Evolutionary conservation across 1,140 invertebrate species (phyloP).

Genomic region (Macrostomum lignano): DNA sequence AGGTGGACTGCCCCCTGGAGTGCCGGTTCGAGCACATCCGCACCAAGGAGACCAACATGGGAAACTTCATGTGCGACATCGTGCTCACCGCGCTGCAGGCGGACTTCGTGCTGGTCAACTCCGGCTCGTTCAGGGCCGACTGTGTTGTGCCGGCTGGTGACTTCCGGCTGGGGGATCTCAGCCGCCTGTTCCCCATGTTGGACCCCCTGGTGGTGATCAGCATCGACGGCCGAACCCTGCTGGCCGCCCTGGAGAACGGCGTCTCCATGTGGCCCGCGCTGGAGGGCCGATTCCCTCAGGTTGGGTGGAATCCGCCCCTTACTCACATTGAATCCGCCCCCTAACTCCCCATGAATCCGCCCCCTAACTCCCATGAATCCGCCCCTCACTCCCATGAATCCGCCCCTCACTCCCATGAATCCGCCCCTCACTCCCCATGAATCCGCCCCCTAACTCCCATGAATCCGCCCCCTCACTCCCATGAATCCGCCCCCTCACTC

Average conservation of each 20-base stretch:
- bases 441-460: too few relatives aligned
- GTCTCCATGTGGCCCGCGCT: constrained; percentile 45
- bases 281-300: constrained; percentile 48
- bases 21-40: constrained; percentile 48
- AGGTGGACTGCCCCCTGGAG: constrained; percentile 49
- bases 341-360: too few relatives aligned
- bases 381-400: too few relatives aligned
- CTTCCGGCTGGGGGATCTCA: constrained; percentile 50
- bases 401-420: too few relatives aligned
- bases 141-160: constrained; percentile 40
- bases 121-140: constrained; percentile 53
- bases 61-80: constrained; percentile 59
- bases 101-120: constrained; percentile 53
- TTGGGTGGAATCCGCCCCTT: constrained; percentile 7
- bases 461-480: too few relatives aligned
- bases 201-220: constrained; percentile 46
- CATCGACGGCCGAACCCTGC: constrained; percentile 33
- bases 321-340: too few relatives aligned
- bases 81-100: constrained; percentile 49
- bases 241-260: constrained; percentile 48
- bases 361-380: too few relatives aligned
- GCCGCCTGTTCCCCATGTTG: constrained; percentile 49
- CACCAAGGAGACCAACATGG: constrained; percentile 51
- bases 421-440: too few relatives aligned
- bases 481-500: too few relatives aligned